Evolutionary conservation across 2,888 invertebrate species (phyloP), one percentile per base, ranked within the genome.

Genomic region (Leucoma salicis): DNA sequence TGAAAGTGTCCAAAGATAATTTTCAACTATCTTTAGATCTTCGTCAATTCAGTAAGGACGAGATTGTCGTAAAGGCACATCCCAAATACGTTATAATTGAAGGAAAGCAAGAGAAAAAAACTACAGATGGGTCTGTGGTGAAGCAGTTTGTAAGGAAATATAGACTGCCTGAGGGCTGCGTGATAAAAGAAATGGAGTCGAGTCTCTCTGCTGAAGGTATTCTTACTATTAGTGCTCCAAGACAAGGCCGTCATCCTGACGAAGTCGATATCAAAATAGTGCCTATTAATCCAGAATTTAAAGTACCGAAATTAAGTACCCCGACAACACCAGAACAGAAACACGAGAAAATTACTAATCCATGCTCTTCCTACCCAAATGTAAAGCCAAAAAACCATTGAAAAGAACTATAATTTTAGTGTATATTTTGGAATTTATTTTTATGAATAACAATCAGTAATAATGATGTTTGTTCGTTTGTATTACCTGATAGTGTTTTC

Each of bases 1-100:
- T 86, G 2, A 73, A 71, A 65, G 65, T 84, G 1, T 65, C 66
- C 2, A 79, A 76, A 53, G 78, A 82, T 5, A 71, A 57, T 27
- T 87, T 87, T 45, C 67, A 83, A 42, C n/a, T 88, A 3, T 66
- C 58, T 0, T n/a, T 88, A 3, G 76, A 87, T 31, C 77, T 87
- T 0, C 68, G 68, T 8, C 61, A 74, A 12, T 87, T 72, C 44
- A 65, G 57, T 1, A 78, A 71, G 41, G 79, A 86, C 8, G 87
- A 88, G 42, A 65, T 88, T 7, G 54, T 73, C 7, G 82, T 87
- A 0, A 85, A 82, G 46, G 87, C 83, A 0, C 58, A 74, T 0
- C 61, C 72, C 1, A 79, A 84, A n/a, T 81, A 73, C 39, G 70
- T 88, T 0, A 47, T 80, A 0, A 72, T 88, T 3, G 82, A 88